phyloP scores from a whole-genome alignment of 1,140 invertebrate species.

The Drosophila serrata region DNA sequence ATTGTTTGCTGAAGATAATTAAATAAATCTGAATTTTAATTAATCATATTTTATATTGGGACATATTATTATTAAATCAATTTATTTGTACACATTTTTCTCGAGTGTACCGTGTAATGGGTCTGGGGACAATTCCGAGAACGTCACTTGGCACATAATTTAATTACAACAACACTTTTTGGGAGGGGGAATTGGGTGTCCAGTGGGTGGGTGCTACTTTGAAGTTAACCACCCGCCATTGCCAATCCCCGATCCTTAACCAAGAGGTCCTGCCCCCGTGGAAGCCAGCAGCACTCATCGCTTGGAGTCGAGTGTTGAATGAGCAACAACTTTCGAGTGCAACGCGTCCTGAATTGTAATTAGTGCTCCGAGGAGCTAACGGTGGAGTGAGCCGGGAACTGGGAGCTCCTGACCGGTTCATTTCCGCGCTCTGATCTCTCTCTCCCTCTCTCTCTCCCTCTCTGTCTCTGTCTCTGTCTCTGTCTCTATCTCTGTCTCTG shows the following conservation, averaged over 20 bases:
- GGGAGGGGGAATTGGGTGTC: not conserved
- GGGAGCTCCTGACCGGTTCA: conserved; percentile 23
- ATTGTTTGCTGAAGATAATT: no score
- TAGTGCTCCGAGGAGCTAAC: conserved; percentile 42
- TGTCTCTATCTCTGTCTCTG: no score
- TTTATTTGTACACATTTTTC: not conserved
- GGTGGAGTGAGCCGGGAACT: not conserved
- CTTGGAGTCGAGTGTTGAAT: conserved; percentile 50
- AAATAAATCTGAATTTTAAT: not conserved
- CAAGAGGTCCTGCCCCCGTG: conserved; percentile 5
- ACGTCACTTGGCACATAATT: conserved; percentile 68
- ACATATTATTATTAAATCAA: no score
- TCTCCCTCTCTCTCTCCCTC: no score
- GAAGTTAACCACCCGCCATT: conserved; percentile 44
- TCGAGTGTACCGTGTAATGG: not conserved
- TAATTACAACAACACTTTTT: conserved; percentile 68
- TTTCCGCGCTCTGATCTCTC: not conserved
- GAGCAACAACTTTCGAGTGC: conserved; percentile 66
- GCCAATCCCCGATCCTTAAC: conserved; percentile 6
- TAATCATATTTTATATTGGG: not conserved
- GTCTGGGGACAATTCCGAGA: conserved; percentile 40
- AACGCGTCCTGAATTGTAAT: conserved; percentile 70
- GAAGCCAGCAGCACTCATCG: conserved; percentile 24
- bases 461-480: no score
- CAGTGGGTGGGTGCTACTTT: conserved; percentile 51